Conservation (phyloP, 2,888 invertebrate genomes). For the Branchinecta sandiegonensis region DNA sequence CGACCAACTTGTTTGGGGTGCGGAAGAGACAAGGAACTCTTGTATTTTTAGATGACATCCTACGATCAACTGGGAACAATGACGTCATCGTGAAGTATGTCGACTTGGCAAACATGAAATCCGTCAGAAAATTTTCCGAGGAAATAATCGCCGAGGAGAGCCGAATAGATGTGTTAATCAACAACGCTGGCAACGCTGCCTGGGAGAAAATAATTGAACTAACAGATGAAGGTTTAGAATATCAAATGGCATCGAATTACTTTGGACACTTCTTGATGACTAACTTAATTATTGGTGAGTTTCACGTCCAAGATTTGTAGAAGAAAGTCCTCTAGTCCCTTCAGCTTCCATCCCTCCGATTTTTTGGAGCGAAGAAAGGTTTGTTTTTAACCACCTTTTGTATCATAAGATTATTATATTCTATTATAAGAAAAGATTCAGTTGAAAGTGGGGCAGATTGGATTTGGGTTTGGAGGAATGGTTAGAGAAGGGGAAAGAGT, state of each 20-base stretch:
- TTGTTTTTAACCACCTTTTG: no score
- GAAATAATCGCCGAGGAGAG: slow-evolving; percentile 57
- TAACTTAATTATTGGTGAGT: slow-evolving; percentile 57
- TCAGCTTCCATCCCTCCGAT: no score
- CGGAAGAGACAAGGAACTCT: no score
- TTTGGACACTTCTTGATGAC: slow-evolving; percentile 86
- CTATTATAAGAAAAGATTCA: no score
- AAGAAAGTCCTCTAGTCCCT: no score
- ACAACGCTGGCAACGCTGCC: slow-evolving; percentile 66
- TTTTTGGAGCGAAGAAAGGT: no score
- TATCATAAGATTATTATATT: no score
- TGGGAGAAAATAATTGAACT: slow-evolving; percentile 45
- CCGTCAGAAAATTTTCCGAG: slow-evolving; percentile 66
- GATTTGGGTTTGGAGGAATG: no score
- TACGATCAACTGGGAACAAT: slow-evolving; percentile 15
- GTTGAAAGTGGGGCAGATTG: no score
- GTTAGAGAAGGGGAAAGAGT: no score
- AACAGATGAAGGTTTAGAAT: slow-evolving; percentile 68
- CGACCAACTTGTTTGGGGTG: no score
- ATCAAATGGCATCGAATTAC: slow-evolving; percentile 84
- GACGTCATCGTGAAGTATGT: slow-evolving; percentile 56
- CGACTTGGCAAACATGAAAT: slow-evolving; percentile 60
- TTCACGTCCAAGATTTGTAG: neutral
- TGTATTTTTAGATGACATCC: no score
- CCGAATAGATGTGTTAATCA: slow-evolving; percentile 63